These are phyloP conservation scores for Halichoerus grypus DNA, from an alignment of 2,113 vertebrate species.

Conservation along the genomic window DNA sequence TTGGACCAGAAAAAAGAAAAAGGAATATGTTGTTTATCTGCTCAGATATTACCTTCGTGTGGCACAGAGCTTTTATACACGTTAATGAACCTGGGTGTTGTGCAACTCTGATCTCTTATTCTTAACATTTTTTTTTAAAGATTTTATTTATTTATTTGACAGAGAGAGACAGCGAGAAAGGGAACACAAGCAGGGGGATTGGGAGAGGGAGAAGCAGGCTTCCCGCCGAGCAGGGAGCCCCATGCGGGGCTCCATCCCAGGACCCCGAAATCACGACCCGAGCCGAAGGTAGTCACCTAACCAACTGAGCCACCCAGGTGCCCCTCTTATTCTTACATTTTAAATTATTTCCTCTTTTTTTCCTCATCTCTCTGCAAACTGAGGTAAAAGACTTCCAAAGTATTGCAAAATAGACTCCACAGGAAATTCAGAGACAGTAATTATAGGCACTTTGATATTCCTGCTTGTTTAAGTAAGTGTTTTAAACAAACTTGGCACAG, in stretches of 20 bases:
- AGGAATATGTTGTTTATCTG: background rate
- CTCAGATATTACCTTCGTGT: background rate
- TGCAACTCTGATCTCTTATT: background rate
- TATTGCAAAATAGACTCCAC: conserved; percentile 45
- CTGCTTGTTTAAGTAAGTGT: conserved; percentile 33
- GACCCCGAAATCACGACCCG: too few species aligned
- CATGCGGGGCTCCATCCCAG: too few species aligned
- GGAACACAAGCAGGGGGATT: too few species aligned
- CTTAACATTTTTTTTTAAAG: background rate
- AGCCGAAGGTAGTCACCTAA: too few species aligned
- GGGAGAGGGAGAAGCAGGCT: too few species aligned
- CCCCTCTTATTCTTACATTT: background rate
- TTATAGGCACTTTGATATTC: background rate
- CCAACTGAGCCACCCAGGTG: too few species aligned
- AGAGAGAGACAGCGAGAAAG: too few species aligned
- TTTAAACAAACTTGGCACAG: conserved; percentile 55
- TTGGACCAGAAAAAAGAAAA: conserved; percentile 6
- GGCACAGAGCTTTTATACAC: background rate
- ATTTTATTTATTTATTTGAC: too few species aligned
- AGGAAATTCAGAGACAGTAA: conserved; percentile 67
- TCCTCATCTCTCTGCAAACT: conserved; percentile 24
- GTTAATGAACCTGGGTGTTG: background rate
- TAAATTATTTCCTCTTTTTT: background rate
- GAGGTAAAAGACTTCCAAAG: conserved; percentile 54
- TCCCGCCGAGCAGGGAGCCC: too few species aligned